phyloP scores from a whole-genome alignment of 2,797 vertebrate genomes.

The Harpagifer antarcticus region DNA sequence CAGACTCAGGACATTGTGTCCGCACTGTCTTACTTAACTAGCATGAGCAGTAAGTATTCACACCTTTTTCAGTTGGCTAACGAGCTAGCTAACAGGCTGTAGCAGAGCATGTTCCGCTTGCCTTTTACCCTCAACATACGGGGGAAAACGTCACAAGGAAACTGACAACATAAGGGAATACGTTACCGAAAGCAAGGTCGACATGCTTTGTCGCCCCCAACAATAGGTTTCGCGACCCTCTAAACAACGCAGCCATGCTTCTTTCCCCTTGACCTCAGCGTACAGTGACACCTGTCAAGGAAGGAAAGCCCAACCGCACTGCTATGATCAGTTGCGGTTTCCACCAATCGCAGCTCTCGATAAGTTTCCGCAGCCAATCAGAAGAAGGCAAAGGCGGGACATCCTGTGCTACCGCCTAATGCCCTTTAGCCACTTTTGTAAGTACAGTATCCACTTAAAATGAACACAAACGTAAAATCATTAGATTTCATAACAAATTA shows the following conservation, averaged over 20 bases:
- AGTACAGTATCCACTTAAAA: background rate
- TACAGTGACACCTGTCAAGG: conserved; percentile 74
- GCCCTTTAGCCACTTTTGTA: conserved; percentile 10
- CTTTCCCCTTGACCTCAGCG: conserved; percentile 80
- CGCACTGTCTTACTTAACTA: background rate
- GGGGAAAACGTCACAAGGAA: background rate
- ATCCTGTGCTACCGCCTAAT: conserved; percentile 55
- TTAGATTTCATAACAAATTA: background rate
- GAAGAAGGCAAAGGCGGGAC: conserved; percentile 61
- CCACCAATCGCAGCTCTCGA: conserved; percentile 57
- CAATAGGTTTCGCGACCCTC: conserved; percentile 77
- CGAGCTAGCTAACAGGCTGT: conserved; percentile 62
- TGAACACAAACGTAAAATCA: background rate
- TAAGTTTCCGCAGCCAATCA: conserved; percentile 56
- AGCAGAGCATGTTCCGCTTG: background rate
- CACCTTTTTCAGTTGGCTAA: conserved; percentile 56
- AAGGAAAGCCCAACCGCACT: conserved; percentile 57
- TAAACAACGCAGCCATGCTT: conserved; percentile 87
- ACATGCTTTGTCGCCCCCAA: conserved; percentile 81
- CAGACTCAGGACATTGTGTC: conserved; percentile 36
- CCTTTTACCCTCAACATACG: conserved; percentile 1
- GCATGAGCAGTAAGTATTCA: conserved; percentile 1
- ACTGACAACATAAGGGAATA: conserved; percentile 46
- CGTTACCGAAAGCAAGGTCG: conserved; percentile 80
- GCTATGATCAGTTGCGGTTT: conserved; percentile 46